Conservation (phyloP, 2,113 vertebrate species). For the Semnopithecus entellus region DNA sequence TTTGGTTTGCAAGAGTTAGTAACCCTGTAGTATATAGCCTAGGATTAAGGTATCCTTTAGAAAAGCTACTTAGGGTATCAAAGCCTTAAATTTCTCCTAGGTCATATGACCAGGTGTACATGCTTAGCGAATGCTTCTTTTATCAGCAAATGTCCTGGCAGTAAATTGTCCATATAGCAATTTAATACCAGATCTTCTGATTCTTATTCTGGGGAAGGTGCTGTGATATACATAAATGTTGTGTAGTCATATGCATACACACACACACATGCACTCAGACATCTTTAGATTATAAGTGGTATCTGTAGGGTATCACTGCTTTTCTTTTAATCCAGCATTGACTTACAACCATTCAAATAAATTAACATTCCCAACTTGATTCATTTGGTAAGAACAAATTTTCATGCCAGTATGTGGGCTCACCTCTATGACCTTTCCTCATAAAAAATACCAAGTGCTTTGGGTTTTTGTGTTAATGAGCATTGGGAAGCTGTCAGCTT, state of each 20-base stretch:
- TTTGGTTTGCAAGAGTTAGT: background rate
- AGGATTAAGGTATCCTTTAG: background rate
- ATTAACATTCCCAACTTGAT: slow-evolving; percentile 29
- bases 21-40: background rate
- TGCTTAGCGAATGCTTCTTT: background rate
- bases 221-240: background rate
- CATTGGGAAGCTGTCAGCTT: slow-evolving; percentile 12
- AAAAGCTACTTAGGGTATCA: background rate
- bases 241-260: background rate
- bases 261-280: background rate
- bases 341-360: background rate
- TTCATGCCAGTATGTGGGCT: slow-evolving; percentile 1
- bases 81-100: background rate
- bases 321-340: background rate
- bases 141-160: background rate
- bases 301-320: background rate
- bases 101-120: background rate
- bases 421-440: background rate
- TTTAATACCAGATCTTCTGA: background rate
- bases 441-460: background rate
- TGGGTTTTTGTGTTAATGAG: slow-evolving; percentile 49
- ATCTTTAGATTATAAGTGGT: background rate
- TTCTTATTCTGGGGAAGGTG: background rate
- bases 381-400: slow-evolving; percentile 18
- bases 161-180: background rate